These are phyloP conservation scores for Polypterus senegalus DNA, from an alignment of 2,113 vertebrate species.

Conservation along the genomic window DNA sequence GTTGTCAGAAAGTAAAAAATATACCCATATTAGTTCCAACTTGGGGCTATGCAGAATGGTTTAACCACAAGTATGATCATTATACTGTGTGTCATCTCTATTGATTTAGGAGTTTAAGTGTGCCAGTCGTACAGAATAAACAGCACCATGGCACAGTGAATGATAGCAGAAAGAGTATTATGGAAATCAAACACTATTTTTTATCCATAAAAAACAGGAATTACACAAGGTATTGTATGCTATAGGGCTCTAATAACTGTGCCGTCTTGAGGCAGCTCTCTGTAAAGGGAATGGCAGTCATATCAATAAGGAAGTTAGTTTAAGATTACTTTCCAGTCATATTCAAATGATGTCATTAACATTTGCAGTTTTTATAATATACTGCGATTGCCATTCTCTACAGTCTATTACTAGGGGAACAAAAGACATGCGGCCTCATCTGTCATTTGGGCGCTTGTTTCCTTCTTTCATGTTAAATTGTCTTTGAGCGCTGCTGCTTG, in stretches of 20 bases:
- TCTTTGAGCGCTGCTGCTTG: background rate
- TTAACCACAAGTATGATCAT: background rate
- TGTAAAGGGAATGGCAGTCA: background rate
- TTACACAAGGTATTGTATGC: background rate
- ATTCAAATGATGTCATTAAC: conserved; percentile 5
- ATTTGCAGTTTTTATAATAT: background rate
- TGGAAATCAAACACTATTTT: conserved; percentile 2
- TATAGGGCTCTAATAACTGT: background rate
- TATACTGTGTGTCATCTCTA: background rate
- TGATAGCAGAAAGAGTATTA: background rate
- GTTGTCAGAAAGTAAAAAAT: background rate
- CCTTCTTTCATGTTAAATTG: background rate
- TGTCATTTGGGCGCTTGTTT: background rate
- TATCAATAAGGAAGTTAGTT: conserved; percentile 3
- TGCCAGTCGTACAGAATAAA: background rate
- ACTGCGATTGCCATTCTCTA: conserved; percentile 1
- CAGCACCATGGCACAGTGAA: background rate
- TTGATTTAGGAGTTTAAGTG: conserved; percentile 1
- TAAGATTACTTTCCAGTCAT: conserved; percentile 5
- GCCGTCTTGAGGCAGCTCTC: background rate
- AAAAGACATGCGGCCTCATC: conserved; percentile 4
- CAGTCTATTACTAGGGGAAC: background rate
- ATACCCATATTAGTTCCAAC: background rate
- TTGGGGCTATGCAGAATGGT: background rate
- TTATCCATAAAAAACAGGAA: background rate